These are phyloP conservation scores for Phaethon lepturus DNA, from an alignment of 2,113 vertebrate genomes.

Conservation along the genomic window DNA sequence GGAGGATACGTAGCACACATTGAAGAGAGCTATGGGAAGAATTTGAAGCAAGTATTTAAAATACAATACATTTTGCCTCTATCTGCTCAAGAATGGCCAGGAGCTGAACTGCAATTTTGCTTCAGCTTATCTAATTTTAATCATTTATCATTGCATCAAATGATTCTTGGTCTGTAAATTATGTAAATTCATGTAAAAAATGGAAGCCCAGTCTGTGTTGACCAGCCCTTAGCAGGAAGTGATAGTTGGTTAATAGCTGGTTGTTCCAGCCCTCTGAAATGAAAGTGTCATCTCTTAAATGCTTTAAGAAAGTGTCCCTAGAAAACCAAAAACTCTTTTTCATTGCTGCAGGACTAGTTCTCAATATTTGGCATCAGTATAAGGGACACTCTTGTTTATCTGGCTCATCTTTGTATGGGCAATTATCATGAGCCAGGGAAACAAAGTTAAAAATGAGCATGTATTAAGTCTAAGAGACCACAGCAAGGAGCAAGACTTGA, in stretches of 20 bases:
- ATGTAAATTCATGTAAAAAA: background rate
- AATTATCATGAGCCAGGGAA: background rate
- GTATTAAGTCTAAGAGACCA: background rate
- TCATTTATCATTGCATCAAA: background rate
- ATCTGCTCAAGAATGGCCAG: background rate
- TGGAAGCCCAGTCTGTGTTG: background rate
- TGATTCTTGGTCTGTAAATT: background rate
- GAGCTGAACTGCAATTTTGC: background rate
- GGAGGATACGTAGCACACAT: background rate
- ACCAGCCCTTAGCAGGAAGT: background rate
- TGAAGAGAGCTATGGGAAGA: background rate
- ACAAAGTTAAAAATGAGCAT: background rate
- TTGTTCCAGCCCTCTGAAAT: background rate
- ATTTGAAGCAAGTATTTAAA: background rate
- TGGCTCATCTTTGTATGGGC: background rate
- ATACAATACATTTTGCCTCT: background rate
- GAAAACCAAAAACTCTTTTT: background rate
- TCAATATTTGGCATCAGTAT: rapidly evolving
- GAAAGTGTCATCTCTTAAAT: background rate
- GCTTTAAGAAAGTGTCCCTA: background rate
- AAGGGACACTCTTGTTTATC: background rate
- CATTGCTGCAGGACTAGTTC: background rate
- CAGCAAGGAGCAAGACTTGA: background rate
- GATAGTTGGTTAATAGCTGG: background rate
- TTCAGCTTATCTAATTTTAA: background rate